These are phyloP conservation scores for Rhinella marina DNA, from an alignment of 2,797 vertebrate species.

Conservation along the genomic window DNA sequence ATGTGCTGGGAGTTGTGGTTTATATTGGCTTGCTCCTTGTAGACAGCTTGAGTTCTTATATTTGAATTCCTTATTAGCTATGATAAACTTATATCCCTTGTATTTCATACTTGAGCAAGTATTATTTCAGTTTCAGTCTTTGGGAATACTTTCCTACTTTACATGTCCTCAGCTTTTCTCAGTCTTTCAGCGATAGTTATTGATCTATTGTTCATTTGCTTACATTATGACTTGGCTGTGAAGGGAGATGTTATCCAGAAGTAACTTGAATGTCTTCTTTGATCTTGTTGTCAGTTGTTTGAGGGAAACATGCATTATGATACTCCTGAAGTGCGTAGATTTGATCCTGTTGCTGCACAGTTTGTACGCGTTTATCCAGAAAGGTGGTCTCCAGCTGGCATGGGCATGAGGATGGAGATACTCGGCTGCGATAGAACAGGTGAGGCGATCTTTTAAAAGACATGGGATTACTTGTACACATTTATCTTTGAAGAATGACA, in stretches of 20 bases:
- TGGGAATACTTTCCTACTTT: not conserved
- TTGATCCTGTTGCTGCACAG: slow-evolving; percentile 89
- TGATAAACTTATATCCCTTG: not conserved
- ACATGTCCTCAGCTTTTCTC: not conserved
- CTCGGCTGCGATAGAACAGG: slow-evolving; percentile 96
- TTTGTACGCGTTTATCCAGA: slow-evolving; percentile 91
- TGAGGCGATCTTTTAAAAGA: slow-evolving; percentile 68
- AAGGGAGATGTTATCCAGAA: not conserved
- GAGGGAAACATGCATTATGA: slow-evolving; percentile 98
- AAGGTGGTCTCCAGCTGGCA: slow-evolving; percentile 94
- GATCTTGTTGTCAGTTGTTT: slow-evolving; percentile 80
- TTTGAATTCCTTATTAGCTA: not conserved
- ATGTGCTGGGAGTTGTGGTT: not conserved
- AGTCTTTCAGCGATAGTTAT: not conserved
- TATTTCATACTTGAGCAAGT: not conserved
- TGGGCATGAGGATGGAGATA: slow-evolving; percentile 97
- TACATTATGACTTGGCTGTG: not conserved
- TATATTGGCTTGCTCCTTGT: not conserved
- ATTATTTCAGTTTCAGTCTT: not conserved
- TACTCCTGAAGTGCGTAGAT: slow-evolving; percentile 91
- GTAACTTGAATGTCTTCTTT: not conserved
- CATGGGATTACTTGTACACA: not conserved
- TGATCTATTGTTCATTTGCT: not conserved
- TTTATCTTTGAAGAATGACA: not conserved
- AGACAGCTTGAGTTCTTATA: not conserved